Conservation (phyloP, 1,140 invertebrate species). For the Neelides sp. region DNA sequence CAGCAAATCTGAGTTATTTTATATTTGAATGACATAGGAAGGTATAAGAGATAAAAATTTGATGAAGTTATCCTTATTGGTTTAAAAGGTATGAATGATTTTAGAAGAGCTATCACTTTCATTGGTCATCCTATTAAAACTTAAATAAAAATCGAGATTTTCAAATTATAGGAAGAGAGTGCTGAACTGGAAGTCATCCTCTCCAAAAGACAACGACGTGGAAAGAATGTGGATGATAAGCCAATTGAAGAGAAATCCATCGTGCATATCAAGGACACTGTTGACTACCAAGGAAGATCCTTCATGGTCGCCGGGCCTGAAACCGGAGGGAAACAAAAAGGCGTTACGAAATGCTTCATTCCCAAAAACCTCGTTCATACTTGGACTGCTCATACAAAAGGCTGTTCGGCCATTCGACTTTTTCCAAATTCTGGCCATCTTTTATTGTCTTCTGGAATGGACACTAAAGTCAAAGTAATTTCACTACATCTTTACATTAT, state of each 20-base stretch:
- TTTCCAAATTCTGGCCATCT: constrained; percentile 91
- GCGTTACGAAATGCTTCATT: constrained; percentile 90
- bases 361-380: constrained; percentile 94
- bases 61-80: too few species aligned
- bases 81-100: too few species aligned
- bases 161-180: constrained; percentile 72
- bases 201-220: constrained; percentile 76
- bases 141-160: too few species aligned
- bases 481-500: background rate
- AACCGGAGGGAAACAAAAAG: constrained; percentile 84
- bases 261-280: constrained; percentile 65
- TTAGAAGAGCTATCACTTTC: too few species aligned
- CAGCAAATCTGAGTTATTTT: too few species aligned
- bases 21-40: too few species aligned
- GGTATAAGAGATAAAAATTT: too few species aligned
- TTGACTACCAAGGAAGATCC: constrained; percentile 90
- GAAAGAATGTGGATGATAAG: constrained; percentile 75
- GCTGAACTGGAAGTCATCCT: constrained; percentile 86
- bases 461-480: constrained; percentile 78
- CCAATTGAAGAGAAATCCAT: constrained; percentile 87
- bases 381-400: constrained; percentile 94
- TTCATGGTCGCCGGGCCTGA: constrained; percentile 90
- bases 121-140: too few species aligned
- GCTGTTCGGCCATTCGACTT: constrained; percentile 90
- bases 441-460: constrained; percentile 90